phyloP scores from a whole-genome alignment of 2,797 vertebrate species.

The Lutjanus campechanus region DNA sequence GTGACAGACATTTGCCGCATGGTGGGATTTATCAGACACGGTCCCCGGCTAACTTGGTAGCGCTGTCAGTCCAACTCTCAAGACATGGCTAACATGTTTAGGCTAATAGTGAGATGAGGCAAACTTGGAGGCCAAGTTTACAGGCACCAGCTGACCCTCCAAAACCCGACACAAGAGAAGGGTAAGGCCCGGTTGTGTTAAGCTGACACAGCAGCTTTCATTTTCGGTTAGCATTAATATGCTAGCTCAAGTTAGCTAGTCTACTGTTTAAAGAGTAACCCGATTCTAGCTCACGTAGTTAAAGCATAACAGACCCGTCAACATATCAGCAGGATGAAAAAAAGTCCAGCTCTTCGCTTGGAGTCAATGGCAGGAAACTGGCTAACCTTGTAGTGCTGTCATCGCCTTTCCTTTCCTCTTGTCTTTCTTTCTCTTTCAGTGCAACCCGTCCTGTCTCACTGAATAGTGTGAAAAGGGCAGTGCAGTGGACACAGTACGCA shows the following conservation, averaged over 20 bases:
- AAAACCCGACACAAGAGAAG: slow-evolving; percentile 7
- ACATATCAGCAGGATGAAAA: not conserved
- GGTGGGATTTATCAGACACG: slow-evolving; percentile 45
- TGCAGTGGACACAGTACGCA: slow-evolving; percentile 71
- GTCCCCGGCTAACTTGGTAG: slow-evolving; percentile 45
- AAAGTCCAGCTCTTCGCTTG: not conserved
- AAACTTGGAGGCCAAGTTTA: slow-evolving; percentile 51
- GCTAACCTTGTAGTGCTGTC: slow-evolving; percentile 77
- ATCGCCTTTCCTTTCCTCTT: slow-evolving; percentile 56
- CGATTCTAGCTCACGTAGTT: slow-evolving; percentile 24
- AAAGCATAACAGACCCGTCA: not conserved
- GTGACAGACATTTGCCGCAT: slow-evolving; percentile 61
- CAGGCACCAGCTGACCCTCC: not conserved
- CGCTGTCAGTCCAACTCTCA: slow-evolving; percentile 36
- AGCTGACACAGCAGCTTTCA: slow-evolving; percentile 82
- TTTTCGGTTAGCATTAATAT: slow-evolving; percentile 75
- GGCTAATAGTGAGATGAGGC: slow-evolving; percentile 17
- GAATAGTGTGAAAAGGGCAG: slow-evolving; percentile 69
- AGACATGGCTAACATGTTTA: slow-evolving; percentile 36
- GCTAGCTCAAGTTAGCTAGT: slow-evolving; percentile 76
- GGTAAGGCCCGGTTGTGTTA: slow-evolving; percentile 51
- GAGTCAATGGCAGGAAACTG: slow-evolving; percentile 1
- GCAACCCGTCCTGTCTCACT: slow-evolving; percentile 68
- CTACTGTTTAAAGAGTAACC: slow-evolving; percentile 42
- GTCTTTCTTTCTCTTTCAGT: slow-evolving; percentile 47